These are phyloP conservation scores for Latrodectus geometricus DNA, from an alignment of 1,140 invertebrate species.

Conservation along the genomic window DNA sequence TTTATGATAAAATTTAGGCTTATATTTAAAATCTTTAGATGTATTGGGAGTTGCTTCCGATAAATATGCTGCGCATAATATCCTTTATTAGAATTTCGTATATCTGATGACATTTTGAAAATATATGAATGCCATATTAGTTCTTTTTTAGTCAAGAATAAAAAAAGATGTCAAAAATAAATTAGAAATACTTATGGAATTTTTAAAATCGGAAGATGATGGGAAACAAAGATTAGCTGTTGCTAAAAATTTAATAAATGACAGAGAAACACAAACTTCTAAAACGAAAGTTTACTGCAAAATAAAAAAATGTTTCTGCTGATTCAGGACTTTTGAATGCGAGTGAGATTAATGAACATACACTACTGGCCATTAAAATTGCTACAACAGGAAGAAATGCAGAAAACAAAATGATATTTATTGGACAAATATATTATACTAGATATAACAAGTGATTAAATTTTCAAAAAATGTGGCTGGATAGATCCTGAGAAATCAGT, in stretches of 20 bases:
- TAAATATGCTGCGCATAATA: conserved; percentile 2
- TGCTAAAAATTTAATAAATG: not conserved
- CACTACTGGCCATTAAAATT: too few relatives aligned
- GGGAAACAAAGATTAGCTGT: not conserved
- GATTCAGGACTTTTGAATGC: not conserved
- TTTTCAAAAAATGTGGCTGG: too few relatives aligned
- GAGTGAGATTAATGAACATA: not conserved
- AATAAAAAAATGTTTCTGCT: not conserved
- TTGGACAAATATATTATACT: too few relatives aligned
- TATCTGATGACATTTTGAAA: not conserved
- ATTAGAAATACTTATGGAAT: not conserved
- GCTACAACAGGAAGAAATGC: too few relatives aligned
- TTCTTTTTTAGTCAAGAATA: conserved; percentile 9
- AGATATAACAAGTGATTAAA: too few relatives aligned
- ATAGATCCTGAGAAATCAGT: too few relatives aligned
- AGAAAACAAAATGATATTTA: too few relatives aligned
- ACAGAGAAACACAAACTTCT: not conserved
- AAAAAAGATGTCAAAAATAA: not conserved
- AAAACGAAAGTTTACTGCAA: not conserved
- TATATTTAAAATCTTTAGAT: conserved; percentile 1
- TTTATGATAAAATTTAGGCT: conserved; percentile 4
- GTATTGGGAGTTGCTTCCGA: not conserved
- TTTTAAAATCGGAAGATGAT: conserved; percentile 5
- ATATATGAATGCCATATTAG: conserved; percentile 4
- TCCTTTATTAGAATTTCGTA: not conserved